Evolutionary conservation across 2,797 vertebrate genomes (phyloP).

Genomic region (Octomys mimax): DNA sequence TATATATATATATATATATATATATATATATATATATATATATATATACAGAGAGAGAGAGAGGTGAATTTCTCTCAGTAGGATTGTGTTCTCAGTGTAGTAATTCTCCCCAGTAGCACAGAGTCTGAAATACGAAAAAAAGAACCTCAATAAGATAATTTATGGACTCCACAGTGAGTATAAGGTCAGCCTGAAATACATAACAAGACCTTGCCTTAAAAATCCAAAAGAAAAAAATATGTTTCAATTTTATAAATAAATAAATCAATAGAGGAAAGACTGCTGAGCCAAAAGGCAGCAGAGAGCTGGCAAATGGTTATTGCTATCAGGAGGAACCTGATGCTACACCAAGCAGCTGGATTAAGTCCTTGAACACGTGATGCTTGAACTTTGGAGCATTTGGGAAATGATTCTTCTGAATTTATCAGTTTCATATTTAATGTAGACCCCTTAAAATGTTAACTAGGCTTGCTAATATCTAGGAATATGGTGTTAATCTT

Average conservation of each 20-base stretch:
- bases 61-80: neutral
- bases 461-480: conserved; percentile 15
- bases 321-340: neutral
- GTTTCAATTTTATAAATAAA: neutral
- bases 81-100: neutral
- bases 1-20: neutral
- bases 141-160: neutral
- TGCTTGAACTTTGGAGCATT: neutral
- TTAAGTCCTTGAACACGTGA: conserved; percentile 46
- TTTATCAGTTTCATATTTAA: conserved; percentile 56
- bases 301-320: neutral
- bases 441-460: conserved; percentile 24
- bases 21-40: neutral
- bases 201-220: neutral
- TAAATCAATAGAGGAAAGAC: conserved; percentile 1
- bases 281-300: neutral
- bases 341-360: neutral
- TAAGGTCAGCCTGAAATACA: neutral
- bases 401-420: conserved; percentile 25
- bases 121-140: neutral
- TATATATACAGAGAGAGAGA: neutral
- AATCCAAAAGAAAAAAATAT: neutral
- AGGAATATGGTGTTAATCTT: conserved; percentile 15
- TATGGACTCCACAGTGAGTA: neutral
- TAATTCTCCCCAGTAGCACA: neutral